phyloP scores from a whole-genome alignment of 2,888 invertebrate genomes.

The Cryptocephalus primarius region DNA sequence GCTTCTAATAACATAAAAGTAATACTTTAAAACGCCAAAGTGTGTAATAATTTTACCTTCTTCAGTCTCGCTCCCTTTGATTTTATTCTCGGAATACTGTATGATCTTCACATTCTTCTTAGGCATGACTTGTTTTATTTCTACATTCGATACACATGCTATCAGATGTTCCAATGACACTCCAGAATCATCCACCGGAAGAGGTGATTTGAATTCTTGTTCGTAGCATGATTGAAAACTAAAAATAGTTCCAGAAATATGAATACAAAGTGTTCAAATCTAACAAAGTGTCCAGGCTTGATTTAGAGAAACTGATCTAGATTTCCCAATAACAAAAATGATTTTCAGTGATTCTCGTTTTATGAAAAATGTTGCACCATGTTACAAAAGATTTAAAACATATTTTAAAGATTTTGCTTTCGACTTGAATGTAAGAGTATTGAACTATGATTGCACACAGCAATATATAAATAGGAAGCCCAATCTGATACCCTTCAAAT shows the following conservation, averaged over 20 bases:
- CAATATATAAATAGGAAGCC: background rate
- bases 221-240: slow-evolving; percentile 77
- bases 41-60: slow-evolving; percentile 13
- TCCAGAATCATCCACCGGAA: slow-evolving; percentile 55
- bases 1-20: slow-evolving; percentile 18
- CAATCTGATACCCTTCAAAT: no score
- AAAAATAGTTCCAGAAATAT: slow-evolving; percentile 17
- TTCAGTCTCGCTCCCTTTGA: slow-evolving; percentile 16
- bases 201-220: slow-evolving; percentile 52
- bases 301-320: no score
- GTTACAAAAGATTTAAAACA: no score
- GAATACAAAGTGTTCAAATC: background rate
- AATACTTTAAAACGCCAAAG: background rate
- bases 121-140: slow-evolving; percentile 34
- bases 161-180: slow-evolving; percentile 85
- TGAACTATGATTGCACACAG: background rate
- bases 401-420: no score
- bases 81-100: slow-evolving; percentile 19
- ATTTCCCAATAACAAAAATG: no score
- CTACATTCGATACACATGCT: slow-evolving; percentile 67
- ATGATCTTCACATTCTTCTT: slow-evolving; percentile 33
- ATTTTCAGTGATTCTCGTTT: no score
- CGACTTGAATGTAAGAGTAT: background rate
- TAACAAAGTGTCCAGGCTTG: no score
- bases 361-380: no score